These are phyloP conservation scores for Arvicanthis niloticus DNA, from an alignment of 2,113 vertebrate species.

Conservation along the genomic window DNA sequence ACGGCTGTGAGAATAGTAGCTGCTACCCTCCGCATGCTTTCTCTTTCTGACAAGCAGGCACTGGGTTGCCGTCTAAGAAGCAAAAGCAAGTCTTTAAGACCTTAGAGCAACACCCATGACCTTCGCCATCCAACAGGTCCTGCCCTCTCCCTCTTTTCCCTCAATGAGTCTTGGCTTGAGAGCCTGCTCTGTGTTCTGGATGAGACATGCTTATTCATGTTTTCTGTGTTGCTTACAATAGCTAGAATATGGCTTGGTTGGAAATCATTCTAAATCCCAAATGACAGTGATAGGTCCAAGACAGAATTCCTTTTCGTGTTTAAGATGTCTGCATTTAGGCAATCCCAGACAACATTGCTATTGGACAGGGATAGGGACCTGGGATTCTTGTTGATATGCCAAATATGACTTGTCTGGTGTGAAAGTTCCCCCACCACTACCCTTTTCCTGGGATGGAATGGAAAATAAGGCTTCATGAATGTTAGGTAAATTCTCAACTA, in stretches of 20 bases:
- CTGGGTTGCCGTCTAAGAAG: background rate
- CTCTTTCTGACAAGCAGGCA: slow-evolving; percentile 37
- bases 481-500: background rate
- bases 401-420: background rate
- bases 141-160: background rate
- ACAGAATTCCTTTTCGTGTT: background rate
- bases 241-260: background rate
- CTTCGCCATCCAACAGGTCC: background rate
- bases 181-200: background rate
- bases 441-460: background rate
- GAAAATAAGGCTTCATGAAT: background rate
- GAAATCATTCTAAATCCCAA: background rate
- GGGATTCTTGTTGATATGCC: background rate
- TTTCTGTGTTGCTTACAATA: slow-evolving; percentile 55
- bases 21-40: background rate
- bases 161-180: background rate
- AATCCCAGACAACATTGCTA: background rate
- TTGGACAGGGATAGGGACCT: background rate
- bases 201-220: background rate
- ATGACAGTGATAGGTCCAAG: background rate
- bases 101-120: background rate
- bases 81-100: background rate
- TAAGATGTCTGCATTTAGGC: background rate
- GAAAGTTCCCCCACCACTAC: too few species aligned
- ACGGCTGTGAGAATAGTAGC: background rate